Base-by-base conservation (phyloP, 2,113 vertebrate species). In the Trogon melanurus region DNA sequence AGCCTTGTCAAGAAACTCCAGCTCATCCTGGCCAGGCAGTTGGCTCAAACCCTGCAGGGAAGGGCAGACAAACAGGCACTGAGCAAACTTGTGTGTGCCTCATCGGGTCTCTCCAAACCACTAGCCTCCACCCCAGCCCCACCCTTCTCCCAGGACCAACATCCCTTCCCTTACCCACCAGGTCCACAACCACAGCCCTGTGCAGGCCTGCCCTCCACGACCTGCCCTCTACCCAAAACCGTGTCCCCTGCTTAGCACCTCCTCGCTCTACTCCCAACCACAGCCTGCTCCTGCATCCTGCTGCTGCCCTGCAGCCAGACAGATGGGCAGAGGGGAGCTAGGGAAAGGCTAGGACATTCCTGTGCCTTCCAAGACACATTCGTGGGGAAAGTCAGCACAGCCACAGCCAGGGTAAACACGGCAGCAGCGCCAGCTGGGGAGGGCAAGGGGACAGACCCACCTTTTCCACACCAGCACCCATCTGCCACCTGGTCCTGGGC, bases 1-100 rank as follows among this genome's bases (percentile, higher is more conserved):
- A 99, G 98, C 41, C 98, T 98, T 0, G 99, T 99, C 65, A 99
- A 94, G 96, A 99, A 99, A 88, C 98, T 99, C 99, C 99, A 99
- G 91, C 99, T 99, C 99, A 99, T 99, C 95, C 74, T 98, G 98
- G 45, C 91, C 69, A 67, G 61, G 75, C 75, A 70, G 27, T 36
- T n/a, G 17, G 56, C 82, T 96, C 85, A 97, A 84, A 91, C 50
- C 72, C 93, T 96, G 83, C 0, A 1, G 30, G 21, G 27, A 85
- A 67, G 30, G 53, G 47, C 57, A 93, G 44, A 13, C 27, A 50
- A 85, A 50, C 21, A 78, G 54, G 29, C 22, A 36, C 30, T 20
- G 51, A 81, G 53, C 30, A 80, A 88, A 50, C 13, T 13, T 0
- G 0, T 0, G 1, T 3, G 36, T 10, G 21, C 34, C n/a, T 58